phyloP scores from a whole-genome alignment of 2,797 vertebrate genomes.

The Acrossocheilus fasciatus region DNA sequence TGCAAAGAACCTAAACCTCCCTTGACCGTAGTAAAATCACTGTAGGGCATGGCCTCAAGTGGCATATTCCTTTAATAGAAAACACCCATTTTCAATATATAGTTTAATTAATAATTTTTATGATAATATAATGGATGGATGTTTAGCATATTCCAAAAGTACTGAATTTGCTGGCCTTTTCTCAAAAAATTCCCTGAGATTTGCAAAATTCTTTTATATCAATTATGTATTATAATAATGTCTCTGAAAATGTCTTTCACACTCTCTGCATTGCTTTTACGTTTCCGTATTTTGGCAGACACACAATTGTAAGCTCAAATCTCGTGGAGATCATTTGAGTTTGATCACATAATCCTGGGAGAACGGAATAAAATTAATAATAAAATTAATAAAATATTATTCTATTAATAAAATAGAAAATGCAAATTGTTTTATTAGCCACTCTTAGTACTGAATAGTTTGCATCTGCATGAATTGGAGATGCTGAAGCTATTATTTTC shows the following conservation, averaged over 20 bases:
- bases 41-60: neutral
- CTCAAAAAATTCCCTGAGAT: neutral
- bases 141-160: neutral
- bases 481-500: conserved; percentile 1
- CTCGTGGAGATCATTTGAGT: neutral
- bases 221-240: neutral
- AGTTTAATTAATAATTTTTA: neutral
- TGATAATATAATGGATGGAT: neutral
- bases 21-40: neutral
- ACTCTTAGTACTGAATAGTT: neutral
- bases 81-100: neutral
- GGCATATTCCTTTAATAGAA: neutral
- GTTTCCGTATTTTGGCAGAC: neutral
- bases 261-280: neutral
- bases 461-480: neutral
- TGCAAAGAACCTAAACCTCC: neutral
- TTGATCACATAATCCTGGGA: neutral
- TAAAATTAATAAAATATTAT: no score
- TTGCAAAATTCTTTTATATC: neutral
- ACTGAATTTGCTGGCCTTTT: neutral
- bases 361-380: neutral
- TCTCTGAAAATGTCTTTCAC: neutral
- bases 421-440: neutral
- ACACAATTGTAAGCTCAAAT: neutral
- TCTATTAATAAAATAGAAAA: neutral